phyloP scores from a whole-genome alignment of 2,797 vertebrate genomes.

The Hypotaenidia okinawae region DNA sequence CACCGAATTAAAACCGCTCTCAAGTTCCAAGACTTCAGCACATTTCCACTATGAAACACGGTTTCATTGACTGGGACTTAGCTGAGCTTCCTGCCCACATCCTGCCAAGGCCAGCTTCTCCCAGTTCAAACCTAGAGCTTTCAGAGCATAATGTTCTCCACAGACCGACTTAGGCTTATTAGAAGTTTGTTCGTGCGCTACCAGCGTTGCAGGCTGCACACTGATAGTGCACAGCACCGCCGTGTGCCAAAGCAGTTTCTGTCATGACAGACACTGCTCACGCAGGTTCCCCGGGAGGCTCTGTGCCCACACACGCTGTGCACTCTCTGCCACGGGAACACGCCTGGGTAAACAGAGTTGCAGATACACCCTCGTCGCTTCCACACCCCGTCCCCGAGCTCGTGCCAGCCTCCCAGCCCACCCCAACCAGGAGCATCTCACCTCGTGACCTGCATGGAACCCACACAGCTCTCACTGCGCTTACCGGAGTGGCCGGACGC shows the following conservation, averaged over 20 bases:
- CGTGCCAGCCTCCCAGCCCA: not conserved
- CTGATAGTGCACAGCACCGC: not conserved
- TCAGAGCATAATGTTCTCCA: not conserved
- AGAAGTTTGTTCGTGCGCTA: not conserved
- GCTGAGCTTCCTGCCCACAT: not conserved
- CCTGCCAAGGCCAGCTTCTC: not conserved
- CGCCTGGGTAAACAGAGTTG: not conserved
- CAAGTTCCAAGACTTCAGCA: not conserved
- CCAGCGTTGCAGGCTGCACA: not conserved
- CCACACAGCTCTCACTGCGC: accelerated
- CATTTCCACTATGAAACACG: not conserved
- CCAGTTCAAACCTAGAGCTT: not conserved
- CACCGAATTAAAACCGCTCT: not conserved
- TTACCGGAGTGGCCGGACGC: not conserved
- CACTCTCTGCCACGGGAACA: not conserved
- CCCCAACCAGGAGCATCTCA: not conserved
- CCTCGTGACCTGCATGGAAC: not conserved
- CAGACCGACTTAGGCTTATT: not conserved
- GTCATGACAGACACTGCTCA: accelerated
- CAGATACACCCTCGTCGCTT: not conserved
- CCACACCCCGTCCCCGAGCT: not conserved
- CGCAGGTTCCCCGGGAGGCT: not conserved
- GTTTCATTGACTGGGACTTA: not conserved
- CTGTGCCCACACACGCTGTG: accelerated
- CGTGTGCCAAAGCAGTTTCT: accelerated